Base-by-base conservation (phyloP, 1,140 invertebrate species). In the Drosophila pectinifera region DNA sequence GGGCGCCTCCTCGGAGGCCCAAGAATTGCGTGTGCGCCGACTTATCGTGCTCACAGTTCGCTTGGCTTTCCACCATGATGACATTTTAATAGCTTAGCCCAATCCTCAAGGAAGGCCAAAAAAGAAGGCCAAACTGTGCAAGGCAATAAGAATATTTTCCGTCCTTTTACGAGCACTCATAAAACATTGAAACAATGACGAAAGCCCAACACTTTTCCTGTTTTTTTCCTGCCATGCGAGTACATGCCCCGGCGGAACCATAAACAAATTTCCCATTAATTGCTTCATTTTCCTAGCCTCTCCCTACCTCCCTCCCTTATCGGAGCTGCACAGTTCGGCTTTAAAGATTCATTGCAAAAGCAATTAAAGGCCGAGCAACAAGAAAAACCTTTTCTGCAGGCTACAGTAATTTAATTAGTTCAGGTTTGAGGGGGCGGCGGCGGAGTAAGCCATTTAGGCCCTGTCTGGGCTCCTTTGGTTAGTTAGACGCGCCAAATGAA, bases 381-480 rank as follows among this genome's bases (percentile, higher is more conserved):
- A 65, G 34, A 41, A 69, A 64, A 80, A 78, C 51, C 74, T 77
- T 76, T 54, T 56, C 62, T 69, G 26, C 59, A 73, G 81, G 70
- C 81, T 59, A 57, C 26, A 79, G 69, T 86, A 88, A 86, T 86
- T 86, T 88, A 86, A 86, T 86, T 86, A 86, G 82, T 79, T 46
- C 63, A 41, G 54, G 67, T 41, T 53, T 49, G 20, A 7, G 4
- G 5, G 16, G 46, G 24, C 3, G 10, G 3, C 16, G 34, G 39
- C 13, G 41, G 34, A 13, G 34, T 63, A 63, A 63, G 54, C 59
- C 56, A 63, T 58, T 63, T 63, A 41, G 22, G 54, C 51, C 42
- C 34, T 39, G 64, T 69, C 64, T 56, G 62, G 62, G 48, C n/a
- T 41, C 78, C 42, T 65, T 74, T 43, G 57, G 45, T 63, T 67